Evolutionary conservation across 1,140 invertebrate genomes (phyloP).

Genomic region (Parapsyche elsis): DNA sequence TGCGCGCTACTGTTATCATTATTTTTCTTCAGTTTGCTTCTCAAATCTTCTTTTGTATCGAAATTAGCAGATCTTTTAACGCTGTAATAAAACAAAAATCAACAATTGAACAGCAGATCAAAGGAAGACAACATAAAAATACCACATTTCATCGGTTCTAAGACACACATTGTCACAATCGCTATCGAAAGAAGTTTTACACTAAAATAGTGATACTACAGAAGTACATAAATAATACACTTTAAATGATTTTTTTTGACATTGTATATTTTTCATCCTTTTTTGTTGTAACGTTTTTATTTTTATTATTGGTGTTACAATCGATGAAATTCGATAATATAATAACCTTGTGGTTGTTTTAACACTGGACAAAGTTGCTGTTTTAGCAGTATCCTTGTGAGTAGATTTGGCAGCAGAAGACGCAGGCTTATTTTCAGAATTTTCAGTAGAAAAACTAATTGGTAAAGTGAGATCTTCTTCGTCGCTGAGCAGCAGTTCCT

Average conservation of each 20-base stretch:
- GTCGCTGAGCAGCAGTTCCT: constrained; percentile 51
- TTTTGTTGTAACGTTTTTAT: too few relatives aligned
- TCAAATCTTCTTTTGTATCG: constrained; percentile 44
- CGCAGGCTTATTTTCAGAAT: neutral
- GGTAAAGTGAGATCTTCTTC: constrained; percentile 33
- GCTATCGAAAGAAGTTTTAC: too few relatives aligned
- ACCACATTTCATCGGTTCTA: too few relatives aligned
- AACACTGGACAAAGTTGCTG: neutral
- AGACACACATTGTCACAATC: too few relatives aligned
- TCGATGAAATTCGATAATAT: too few relatives aligned
- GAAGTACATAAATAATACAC: too few relatives aligned
- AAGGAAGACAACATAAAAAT: neutral
- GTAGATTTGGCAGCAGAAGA: neutral
- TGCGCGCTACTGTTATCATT: neutral
- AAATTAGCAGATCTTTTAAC: constrained; percentile 32
- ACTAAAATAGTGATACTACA: too few relatives aligned
- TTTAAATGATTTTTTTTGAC: too few relatives aligned
- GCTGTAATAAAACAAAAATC: constrained; percentile 36
- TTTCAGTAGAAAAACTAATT: neutral
- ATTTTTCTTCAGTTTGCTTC: constrained; percentile 46
- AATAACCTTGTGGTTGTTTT: too few relatives aligned
- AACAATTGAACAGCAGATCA: neutral
- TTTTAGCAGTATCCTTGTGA: neutral
- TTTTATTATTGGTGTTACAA: too few relatives aligned
- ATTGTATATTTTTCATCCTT: too few relatives aligned